Evolutionary conservation across 2,888 invertebrate species (phyloP).

Genomic region (Anarsia innoxiella): DNA sequence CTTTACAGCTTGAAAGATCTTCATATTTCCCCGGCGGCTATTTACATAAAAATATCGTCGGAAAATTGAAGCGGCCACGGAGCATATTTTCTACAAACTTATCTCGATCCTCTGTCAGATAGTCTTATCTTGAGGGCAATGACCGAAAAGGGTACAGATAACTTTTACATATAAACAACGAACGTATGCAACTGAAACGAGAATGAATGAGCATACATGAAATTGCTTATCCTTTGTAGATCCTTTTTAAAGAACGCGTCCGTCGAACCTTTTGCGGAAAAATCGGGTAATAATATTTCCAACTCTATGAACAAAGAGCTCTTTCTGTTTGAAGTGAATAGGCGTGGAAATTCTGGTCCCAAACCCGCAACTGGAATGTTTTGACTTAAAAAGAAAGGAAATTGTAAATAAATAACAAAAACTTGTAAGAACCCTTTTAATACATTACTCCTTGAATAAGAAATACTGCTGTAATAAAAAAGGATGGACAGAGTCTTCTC

Average conservation of each 20-base stretch:
- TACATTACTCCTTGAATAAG: background rate
- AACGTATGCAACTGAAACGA: slow-evolving; percentile 37
- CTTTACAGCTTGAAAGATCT: background rate
- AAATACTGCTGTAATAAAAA: no score
- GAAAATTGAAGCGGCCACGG: slow-evolving; percentile 30
- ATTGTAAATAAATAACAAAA: slow-evolving; percentile 3
- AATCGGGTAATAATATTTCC: slow-evolving; percentile 65
- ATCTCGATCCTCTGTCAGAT: slow-evolving; percentile 14
- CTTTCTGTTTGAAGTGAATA: slow-evolving; percentile 41
- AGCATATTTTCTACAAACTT: slow-evolving; percentile 28
- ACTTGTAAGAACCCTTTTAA: background rate
- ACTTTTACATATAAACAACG: slow-evolving; percentile 16
- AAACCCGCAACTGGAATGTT: background rate
- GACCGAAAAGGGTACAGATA: slow-evolving; percentile 37
- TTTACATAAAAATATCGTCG: slow-evolving; percentile 42
- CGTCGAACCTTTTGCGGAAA: slow-evolving; percentile 43
- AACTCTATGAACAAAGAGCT: slow-evolving; percentile 54
- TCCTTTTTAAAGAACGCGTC: slow-evolving; percentile 33
- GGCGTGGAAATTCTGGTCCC: slow-evolving; percentile 39
- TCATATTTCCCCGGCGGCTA: slow-evolving; percentile 16
- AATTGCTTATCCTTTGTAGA: slow-evolving; percentile 37
- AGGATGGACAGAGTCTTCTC: no score
- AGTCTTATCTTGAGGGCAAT: slow-evolving; percentile 16
- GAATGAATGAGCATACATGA: slow-evolving; percentile 38
- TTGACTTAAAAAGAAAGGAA: background rate